phyloP scores from a whole-genome alignment of 2,888 invertebrate species.

The Panzeria rudis region DNA sequence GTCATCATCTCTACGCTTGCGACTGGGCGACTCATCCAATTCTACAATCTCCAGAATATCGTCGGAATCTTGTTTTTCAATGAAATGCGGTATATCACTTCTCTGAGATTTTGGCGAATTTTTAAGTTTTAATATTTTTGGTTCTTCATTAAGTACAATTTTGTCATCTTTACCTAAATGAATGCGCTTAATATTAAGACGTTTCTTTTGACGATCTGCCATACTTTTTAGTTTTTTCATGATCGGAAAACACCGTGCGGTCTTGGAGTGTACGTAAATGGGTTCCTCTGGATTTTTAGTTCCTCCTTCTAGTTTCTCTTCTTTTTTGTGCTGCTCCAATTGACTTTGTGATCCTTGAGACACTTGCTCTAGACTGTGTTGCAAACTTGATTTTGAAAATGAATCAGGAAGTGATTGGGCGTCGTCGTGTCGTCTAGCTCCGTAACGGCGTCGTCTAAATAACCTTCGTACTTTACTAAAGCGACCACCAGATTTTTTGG shows the following conservation, averaged over 20 bases:
- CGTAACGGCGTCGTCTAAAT: conserved; percentile 84
- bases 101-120: conserved; percentile 87
- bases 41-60: conserved; percentile 83
- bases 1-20: conserved; percentile 78
- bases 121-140: conserved; percentile 86
- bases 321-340: conserved; percentile 72
- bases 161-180: conserved; percentile 84
- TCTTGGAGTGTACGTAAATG: conserved; percentile 71
- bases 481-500: conserved; percentile 77
- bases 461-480: conserved; percentile 84
- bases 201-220: conserved; percentile 87
- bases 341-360: conserved; percentile 54
- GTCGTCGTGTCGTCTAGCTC: conserved; percentile 79
- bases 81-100: conserved; percentile 83
- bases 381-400: conserved; percentile 78
- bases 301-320: conserved; percentile 31
- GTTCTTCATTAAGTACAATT: conserved; percentile 84
- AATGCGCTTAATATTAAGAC: conserved; percentile 82
- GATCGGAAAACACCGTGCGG: conserved; percentile 85
- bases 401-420: conserved; percentile 81
- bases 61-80: conserved; percentile 84
- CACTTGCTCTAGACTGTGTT: conserved; percentile 77
- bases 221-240: conserved; percentile 87
- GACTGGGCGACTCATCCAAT: conserved; percentile 83
- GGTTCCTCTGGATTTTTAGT: conserved; percentile 50